Conservation (phyloP, 2,888 invertebrate species). For the Alentia gelatinosa region DNA sequence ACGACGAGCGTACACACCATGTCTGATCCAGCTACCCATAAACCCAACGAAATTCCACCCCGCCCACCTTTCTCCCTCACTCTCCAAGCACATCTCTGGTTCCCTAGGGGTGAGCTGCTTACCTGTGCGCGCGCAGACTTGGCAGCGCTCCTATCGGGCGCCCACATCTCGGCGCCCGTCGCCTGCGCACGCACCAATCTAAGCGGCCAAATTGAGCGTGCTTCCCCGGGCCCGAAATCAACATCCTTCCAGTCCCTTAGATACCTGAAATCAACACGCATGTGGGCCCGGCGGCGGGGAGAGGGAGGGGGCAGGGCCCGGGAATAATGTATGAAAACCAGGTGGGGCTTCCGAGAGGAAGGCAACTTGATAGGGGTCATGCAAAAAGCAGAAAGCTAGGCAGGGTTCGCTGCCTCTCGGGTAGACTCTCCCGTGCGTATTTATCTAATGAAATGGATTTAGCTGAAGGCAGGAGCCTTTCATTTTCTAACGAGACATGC, state of each 20-base stretch:
- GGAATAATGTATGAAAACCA: not conserved
- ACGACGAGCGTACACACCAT: too few relatives aligned
- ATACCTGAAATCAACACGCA: slow-evolving; percentile 14
- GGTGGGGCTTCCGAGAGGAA: not conserved
- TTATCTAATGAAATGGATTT: too few relatives aligned
- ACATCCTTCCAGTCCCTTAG: not conserved
- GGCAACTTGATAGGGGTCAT: too few relatives aligned
- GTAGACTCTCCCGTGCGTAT: too few relatives aligned
- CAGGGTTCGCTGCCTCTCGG: too few relatives aligned
- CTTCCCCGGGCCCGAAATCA: not conserved
- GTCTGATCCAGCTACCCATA: too few relatives aligned
- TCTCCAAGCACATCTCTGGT: not conserved
- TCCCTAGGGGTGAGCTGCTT: too few relatives aligned
- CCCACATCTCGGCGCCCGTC: not conserved
- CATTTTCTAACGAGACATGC: too few relatives aligned
- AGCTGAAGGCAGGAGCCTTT: too few relatives aligned
- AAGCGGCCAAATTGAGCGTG: slow-evolving; percentile 20
- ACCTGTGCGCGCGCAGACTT: not conserved
- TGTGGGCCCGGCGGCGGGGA: not conserved
- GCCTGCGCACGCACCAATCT: not conserved
- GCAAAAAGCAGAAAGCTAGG: too few relatives aligned
- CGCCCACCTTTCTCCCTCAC: not conserved
- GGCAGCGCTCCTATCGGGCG: not conserved
- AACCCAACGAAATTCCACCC: too few relatives aligned
- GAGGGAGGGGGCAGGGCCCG: not conserved